Conservation (phyloP, 2,797 vertebrate genomes). For the Antrozous pallidus region DNA sequence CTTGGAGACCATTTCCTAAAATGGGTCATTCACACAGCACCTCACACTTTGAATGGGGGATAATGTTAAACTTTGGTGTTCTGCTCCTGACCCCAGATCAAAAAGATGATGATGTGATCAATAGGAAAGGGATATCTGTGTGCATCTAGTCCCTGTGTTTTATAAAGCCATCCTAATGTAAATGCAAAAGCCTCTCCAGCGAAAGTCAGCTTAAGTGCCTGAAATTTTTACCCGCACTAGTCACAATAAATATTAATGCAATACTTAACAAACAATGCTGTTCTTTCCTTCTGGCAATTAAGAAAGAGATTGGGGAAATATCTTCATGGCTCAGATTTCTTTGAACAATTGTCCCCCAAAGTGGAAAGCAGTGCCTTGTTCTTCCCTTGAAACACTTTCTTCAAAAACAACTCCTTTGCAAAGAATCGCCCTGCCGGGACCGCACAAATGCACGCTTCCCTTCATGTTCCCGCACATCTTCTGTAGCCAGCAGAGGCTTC, state of each 20-base stretch:
- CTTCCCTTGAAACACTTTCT: slow-evolving; percentile 34
- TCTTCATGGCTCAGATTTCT: slow-evolving; percentile 23
- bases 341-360: slow-evolving; percentile 23
- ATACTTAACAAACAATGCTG: background rate
- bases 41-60: background rate
- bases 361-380: background rate
- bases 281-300: background rate
- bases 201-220: background rate
- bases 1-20: slow-evolving; percentile 2
- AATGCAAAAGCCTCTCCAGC: background rate
- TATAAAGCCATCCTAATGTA: background rate
- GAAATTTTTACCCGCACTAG: background rate
- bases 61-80: background rate
- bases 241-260: slow-evolving; percentile 25
- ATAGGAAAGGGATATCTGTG: background rate
- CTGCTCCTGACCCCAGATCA: slow-evolving; percentile 8
- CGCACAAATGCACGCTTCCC: background rate
- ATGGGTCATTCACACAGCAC: background rate
- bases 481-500: slow-evolving; percentile 11
- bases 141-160: background rate
- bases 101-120: background rate
- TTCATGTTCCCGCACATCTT: background rate
- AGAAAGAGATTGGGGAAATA: background rate
- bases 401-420: background rate
- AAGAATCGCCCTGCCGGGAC: background rate